A percentile compares a stretch with the other conserved stretches of the same genome.
phyloP scores from a whole-genome alignment of 2,113 vertebrate genomes.

The Antigone vipio region DNA sequence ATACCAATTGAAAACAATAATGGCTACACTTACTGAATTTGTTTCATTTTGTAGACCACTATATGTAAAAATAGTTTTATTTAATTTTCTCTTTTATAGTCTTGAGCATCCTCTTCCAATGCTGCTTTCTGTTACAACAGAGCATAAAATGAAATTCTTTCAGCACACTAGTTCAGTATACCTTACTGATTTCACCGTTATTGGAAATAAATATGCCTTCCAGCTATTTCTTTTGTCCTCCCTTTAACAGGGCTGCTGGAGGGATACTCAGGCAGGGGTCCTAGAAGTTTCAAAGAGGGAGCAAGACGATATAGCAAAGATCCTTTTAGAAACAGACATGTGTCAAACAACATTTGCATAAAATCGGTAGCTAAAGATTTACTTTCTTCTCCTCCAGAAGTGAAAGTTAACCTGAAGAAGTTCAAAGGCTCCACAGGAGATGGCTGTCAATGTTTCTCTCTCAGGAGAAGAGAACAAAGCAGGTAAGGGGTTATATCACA shows the following conservation, averaged over 20 bases:
- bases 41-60: slow-evolving; percentile 48
- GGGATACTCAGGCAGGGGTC: background rate
- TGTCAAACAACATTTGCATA: slow-evolving; percentile 9
- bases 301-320: background rate
- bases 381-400: background rate
- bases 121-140: background rate
- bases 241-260: background rate
- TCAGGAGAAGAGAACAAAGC: background rate
- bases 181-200: background rate
- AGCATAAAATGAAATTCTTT: slow-evolving; percentile 24
- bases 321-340: background rate
- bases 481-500: background rate
- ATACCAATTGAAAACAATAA: slow-evolving; percentile 56
- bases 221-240: background rate
- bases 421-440: slow-evolving; percentile 17
- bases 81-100: slow-evolving; percentile 43
- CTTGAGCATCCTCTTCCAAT: background rate
- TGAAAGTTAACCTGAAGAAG: background rate
- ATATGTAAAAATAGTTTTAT: slow-evolving; percentile 53
- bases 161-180: background rate
- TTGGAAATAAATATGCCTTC: background rate
- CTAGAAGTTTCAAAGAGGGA: background rate
- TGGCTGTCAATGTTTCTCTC: background rate
- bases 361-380: slow-evolving; percentile 2
- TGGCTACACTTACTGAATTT: slow-evolving; percentile 15